A percentile compares a stretch with the other conserved stretches of the same genome.
These are phyloP conservation scores for Melikaiella ostensackeni DNA, from an alignment of 2,888 invertebrate species.

Conservation along the genomic window DNA sequence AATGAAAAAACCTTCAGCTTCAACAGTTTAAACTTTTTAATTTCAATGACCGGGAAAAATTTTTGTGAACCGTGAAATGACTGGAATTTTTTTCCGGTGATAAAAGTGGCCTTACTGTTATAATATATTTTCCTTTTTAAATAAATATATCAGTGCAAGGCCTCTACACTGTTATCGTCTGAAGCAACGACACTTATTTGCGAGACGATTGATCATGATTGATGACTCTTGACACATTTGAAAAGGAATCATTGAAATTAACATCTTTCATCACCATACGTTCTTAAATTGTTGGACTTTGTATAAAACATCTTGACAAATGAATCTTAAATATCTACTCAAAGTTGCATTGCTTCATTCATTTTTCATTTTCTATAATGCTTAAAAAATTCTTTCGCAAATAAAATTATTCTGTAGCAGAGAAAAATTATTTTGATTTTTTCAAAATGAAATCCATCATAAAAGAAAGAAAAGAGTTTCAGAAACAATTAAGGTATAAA, in stretches of 20 bases:
- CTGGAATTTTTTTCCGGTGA: too few relatives aligned
- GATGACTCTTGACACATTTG: not conserved
- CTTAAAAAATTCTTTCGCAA: not conserved
- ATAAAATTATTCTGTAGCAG: not conserved
- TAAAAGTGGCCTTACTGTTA: too few relatives aligned
- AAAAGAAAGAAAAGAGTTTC: not conserved
- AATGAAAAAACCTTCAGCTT: too few relatives aligned
- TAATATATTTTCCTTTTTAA: not conserved
- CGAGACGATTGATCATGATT: not conserved
- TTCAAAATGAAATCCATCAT: not conserved
- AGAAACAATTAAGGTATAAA: not conserved
- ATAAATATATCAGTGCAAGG: not conserved
- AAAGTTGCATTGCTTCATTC: not conserved
- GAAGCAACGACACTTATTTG: not conserved
- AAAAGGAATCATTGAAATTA: not conserved
- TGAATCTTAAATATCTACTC: not conserved
- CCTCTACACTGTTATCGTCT: not conserved
- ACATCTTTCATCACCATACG: not conserved
- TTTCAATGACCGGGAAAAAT: too few relatives aligned
- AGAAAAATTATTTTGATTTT: not conserved
- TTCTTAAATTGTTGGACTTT: not conserved
- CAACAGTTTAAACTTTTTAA: too few relatives aligned
- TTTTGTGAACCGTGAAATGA: too few relatives aligned
- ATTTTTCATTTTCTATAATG: not conserved
- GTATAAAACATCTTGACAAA: not conserved